These are phyloP conservation scores for Spodoptera frugiperda DNA, from an alignment of 1,140 invertebrate species.

Conservation along the genomic window DNA sequence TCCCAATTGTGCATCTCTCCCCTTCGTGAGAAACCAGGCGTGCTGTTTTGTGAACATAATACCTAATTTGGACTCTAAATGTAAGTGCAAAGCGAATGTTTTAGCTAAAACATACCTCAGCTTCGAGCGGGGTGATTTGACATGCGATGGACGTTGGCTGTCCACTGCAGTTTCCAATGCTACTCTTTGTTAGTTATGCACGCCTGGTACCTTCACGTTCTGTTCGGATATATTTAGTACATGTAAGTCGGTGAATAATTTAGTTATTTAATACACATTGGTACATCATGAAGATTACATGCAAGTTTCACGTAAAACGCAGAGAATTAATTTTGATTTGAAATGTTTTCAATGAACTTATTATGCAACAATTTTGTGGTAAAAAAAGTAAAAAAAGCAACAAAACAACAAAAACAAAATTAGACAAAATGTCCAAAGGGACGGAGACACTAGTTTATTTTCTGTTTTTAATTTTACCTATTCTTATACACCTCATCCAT, in stretches of 20 bases:
- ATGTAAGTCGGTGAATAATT: not conserved
- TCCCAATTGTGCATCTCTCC: too few relatives aligned
- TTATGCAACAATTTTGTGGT: too few relatives aligned
- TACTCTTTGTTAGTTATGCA: constrained; percentile 11
- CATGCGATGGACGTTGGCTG: constrained; percentile 47
- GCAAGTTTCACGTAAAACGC: too few relatives aligned
- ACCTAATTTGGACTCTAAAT: not conserved
- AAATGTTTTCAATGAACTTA: too few relatives aligned
- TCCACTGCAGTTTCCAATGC: constrained; percentile 15
- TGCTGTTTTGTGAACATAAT: not conserved
- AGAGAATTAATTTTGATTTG: too few relatives aligned
- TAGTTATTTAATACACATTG: not conserved
- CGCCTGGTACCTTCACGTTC: constrained; percentile 9
- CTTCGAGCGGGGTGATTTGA: constrained; percentile 50
- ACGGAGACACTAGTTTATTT: too few relatives aligned
- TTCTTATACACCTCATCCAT: too few relatives aligned
- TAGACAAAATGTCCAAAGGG: too few relatives aligned
- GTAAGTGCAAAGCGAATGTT: constrained; percentile 4
- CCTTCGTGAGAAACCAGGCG: too few relatives aligned
- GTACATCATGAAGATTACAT: not conserved
- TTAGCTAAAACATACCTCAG: constrained; percentile 40
- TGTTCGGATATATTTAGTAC: not conserved
- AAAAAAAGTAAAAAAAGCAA: too few relatives aligned
- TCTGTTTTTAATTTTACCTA: too few relatives aligned
- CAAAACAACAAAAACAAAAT: too few relatives aligned